Evolutionary conservation across 2,113 vertebrate species (phyloP).

Genomic region (Mustela nigripes): DNA sequence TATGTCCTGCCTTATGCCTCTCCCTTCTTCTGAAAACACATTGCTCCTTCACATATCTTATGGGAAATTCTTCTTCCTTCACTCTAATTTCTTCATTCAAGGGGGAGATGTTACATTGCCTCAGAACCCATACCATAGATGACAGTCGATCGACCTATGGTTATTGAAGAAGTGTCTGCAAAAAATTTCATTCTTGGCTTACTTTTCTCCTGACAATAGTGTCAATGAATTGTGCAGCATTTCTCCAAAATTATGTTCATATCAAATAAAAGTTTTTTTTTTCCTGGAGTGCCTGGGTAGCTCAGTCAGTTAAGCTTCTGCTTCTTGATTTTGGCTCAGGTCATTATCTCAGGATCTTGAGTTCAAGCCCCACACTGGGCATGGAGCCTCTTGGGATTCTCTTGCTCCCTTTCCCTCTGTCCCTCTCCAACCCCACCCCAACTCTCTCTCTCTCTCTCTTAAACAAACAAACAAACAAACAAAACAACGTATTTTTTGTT

Average conservation of each 20-base stretch:
- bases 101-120: neutral
- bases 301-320: neutral
- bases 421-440: neutral
- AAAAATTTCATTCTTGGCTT: neutral
- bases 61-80: neutral
- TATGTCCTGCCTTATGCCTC: neutral
- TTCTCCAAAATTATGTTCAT: neutral
- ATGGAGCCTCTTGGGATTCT: neutral
- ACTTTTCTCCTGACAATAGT: neutral
- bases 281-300: neutral
- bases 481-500: conserved; percentile 48
- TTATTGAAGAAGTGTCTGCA: neutral
- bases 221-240: neutral
- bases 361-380: neutral
- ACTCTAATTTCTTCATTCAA: neutral
- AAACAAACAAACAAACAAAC: neutral
- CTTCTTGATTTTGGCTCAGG: neutral
- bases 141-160: neutral
- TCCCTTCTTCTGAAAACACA: conserved; percentile 2
- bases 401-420: neutral
- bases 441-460: neutral
- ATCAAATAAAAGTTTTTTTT: conserved; percentile 27
- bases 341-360: neutral
- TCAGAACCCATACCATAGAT: neutral
- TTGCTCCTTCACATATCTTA: neutral